Conservation (phyloP, 2,113 vertebrate species). For the Leucoraja erinaceus region DNA sequence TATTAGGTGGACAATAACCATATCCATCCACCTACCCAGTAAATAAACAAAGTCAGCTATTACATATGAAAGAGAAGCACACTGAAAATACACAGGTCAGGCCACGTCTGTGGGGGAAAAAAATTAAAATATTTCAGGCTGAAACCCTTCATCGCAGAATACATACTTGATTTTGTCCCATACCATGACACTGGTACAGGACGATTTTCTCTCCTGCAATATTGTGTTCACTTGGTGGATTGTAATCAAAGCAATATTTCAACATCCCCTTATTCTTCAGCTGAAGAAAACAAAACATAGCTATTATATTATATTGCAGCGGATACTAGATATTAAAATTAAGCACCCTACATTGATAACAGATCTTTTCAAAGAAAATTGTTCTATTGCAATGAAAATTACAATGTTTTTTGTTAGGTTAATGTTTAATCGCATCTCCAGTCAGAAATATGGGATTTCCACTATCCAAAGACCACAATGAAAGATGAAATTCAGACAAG, state of each 20-base stretch:
- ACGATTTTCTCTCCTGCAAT: conserved; percentile 69
- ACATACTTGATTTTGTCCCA: conserved; percentile 95
- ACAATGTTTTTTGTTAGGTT: neutral
- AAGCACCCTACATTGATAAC: neutral
- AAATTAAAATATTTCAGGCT: too few relatives aligned
- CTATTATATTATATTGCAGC: neutral
- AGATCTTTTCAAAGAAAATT: neutral
- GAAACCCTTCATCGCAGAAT: conserved; percentile 9
- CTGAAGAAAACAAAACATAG: conserved; percentile 51
- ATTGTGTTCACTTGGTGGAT: conserved; percentile 67
- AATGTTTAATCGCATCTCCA: neutral
- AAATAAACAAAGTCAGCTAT: too few relatives aligned
- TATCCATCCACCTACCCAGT: too few relatives aligned
- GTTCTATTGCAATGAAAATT: neutral
- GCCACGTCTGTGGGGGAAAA: too few relatives aligned
- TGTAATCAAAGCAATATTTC: conserved; percentile 88
- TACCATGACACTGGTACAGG: conserved; percentile 83
- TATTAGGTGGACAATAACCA: neutral
- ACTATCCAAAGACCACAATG: neutral
- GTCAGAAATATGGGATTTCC: neutral
- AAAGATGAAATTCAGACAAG: too few relatives aligned
- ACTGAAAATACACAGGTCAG: too few relatives aligned
- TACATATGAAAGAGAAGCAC: too few relatives aligned
- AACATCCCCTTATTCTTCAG: conserved; percentile 74
- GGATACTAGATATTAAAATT: neutral